Evolutionary conservation across 2,888 invertebrate species (phyloP), one percentile per base, ranked within the genome.

Genomic region (Parelbella ahira): DNA sequence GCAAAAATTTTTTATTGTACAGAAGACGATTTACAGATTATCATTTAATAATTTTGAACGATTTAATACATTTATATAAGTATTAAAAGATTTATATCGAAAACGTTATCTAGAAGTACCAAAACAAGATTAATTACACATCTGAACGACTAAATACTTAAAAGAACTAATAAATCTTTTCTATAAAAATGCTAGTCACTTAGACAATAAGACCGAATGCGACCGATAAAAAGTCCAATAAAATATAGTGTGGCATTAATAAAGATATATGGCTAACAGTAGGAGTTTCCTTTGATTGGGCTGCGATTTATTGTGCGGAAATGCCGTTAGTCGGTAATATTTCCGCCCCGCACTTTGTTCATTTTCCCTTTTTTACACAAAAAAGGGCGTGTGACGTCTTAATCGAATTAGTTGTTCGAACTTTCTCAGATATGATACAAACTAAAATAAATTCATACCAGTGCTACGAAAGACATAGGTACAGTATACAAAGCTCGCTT

Each of bases 231-330:
- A 83, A 71, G 63, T 56, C 56, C 63, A 84, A 87, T 84, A 87
- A 84, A 84, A 81, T 81, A 84, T 81, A 84, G 81, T 80, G 77
- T 74, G 73, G 71, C 75, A 82, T 79, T 86, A 84, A 83, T 77
- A 83, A 74, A 84, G 81, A 84, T 77, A 82, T 81, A 81, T 76
- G 79, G 59, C 69, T 63, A 65, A 57, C 62, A 54, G 64, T 54
- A 66, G 68, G 70, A 73, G 68, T 68, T 78, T 80, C 81, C 78
- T 86, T 86, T 87, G 88, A 88, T 88, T 88, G 80, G 84, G 70
- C 76, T 75, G 73, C 79, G 78, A 87, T 88, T 88, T 88, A 88
- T 88, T 78, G 88, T 72, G 83, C 88, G 88, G 88, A 88, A 88
- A 88, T 78, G 77, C 81, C 79, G 84, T 83, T 83, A 81, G 77